Conservation (phyloP, 2,888 invertebrate genomes). For the Leuctra nigra region DNA sequence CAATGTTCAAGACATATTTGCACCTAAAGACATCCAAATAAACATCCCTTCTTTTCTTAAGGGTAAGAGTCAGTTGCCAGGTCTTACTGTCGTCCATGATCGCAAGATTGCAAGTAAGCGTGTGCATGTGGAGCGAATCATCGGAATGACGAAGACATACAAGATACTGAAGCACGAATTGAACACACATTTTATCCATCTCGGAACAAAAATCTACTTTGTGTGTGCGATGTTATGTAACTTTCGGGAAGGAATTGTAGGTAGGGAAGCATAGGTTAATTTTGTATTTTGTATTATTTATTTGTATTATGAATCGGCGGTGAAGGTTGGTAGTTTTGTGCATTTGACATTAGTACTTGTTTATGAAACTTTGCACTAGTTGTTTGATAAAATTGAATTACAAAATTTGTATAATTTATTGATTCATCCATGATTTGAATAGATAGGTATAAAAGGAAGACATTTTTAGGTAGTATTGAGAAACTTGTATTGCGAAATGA, state of each 20-base stretch:
- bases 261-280: constrained; percentile 7
- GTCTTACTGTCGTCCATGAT: constrained; percentile 25
- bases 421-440: no score
- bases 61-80: constrained; percentile 23
- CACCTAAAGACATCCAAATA: constrained; percentile 27
- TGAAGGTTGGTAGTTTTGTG: no score
- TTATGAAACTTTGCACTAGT: no score
- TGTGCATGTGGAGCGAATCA: constrained; percentile 28
- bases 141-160: constrained; percentile 28
- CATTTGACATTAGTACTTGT: no score
- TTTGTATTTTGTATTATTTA: no score
- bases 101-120: constrained; percentile 27
- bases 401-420: no score
- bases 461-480: no score
- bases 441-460: no score
- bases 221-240: constrained; percentile 28
- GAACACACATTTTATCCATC: constrained; percentile 5
- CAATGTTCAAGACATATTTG: constrained; percentile 30
- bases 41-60: constrained; percentile 27
- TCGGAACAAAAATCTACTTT: constrained; percentile 24
- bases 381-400: no score
- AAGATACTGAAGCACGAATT: constrained; percentile 24
- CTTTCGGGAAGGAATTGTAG: constrained; percentile 24
- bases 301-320: no score
- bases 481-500: no score